Percentiles rank a stretch among this genome's conserved stretches.
Conservation (phyloP, 2,113 vertebrate genomes). For the Xiphias gladius region DNA sequence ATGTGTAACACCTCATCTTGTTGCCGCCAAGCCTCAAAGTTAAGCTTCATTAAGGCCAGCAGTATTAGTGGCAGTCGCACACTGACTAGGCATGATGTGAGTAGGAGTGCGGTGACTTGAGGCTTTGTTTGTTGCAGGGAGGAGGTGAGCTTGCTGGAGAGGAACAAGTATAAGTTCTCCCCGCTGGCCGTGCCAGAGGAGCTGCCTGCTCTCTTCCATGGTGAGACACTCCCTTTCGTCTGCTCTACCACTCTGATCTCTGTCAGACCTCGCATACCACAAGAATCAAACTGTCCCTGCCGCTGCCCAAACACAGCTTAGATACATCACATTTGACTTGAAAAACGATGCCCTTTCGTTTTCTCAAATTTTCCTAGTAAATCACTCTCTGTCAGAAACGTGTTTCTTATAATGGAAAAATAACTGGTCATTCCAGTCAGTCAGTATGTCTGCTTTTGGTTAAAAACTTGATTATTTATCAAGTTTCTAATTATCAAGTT, state of each 20-base stretch:
- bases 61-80: constrained; percentile 2
- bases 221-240: constrained; percentile 79
- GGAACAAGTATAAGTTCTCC: constrained; percentile 95
- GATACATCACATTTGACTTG: not conserved
- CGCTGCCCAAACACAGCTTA: constrained; percentile 9
- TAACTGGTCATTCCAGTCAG: not conserved
- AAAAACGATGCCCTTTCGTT: not conserved
- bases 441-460: not conserved
- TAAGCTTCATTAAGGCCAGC: constrained; percentile 21
- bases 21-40: constrained; percentile 37
- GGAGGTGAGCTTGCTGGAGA: constrained; percentile 91
- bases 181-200: constrained; percentile 88
- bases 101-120: constrained; percentile 44
- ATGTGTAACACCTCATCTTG: constrained; percentile 34
- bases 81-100: constrained; percentile 38
- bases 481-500: constrained; percentile 45
- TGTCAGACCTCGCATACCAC: constrained; percentile 47
- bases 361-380: not conserved
- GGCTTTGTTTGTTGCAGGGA: constrained; percentile 86
- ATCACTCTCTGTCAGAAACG: not conserved
- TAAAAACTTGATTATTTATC: constrained; percentile 38
- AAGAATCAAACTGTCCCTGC: constrained; percentile 39
- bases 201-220: constrained; percentile 89
- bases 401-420: not conserved
- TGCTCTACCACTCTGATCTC: constrained; percentile 39